Conservation (phyloP, 1,140 invertebrate species). For the Pseudomyrmex flavicornis region DNA sequence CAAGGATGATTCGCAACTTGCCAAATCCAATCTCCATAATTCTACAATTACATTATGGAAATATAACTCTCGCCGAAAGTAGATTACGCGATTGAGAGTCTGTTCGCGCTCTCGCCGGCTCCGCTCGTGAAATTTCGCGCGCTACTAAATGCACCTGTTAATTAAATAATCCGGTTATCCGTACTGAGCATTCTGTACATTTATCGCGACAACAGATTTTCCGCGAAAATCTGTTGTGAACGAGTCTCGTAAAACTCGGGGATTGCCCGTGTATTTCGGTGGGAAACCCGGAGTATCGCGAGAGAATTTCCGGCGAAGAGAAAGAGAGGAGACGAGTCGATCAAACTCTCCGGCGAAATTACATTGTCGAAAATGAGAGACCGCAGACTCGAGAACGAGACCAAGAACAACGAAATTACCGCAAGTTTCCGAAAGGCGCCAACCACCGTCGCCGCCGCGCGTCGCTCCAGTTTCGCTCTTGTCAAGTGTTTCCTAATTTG, state of each 20-base stretch:
- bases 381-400: slow-evolving; percentile 18
- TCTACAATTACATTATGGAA: slow-evolving; percentile 60
- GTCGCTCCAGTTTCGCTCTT: slow-evolving; percentile 18
- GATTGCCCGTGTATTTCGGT: neutral
- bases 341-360: neutral
- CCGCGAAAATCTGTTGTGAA: neutral
- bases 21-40: slow-evolving; percentile 57
- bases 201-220: slow-evolving; percentile 47
- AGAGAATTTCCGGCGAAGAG: neutral
- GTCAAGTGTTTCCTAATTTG: slow-evolving; percentile 57
- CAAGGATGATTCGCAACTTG: slow-evolving; percentile 40
- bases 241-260: slow-evolving; percentile 18
- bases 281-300: neutral
- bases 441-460: neutral
- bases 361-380: neutral
- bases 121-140: slow-evolving; percentile 50
- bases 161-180: slow-evolving; percentile 56
- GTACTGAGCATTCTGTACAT: slow-evolving; percentile 47
- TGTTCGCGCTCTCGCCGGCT: slow-evolving; percentile 21
- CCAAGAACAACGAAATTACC: slow-evolving; percentile 54
- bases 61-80: slow-evolving; percentile 56
- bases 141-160: slow-evolving; percentile 53
- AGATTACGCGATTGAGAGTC: slow-evolving; percentile 50
- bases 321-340: neutral
- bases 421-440: neutral